Conservation (phyloP, 2,113 vertebrate species). For the Zingel zingel region DNA sequence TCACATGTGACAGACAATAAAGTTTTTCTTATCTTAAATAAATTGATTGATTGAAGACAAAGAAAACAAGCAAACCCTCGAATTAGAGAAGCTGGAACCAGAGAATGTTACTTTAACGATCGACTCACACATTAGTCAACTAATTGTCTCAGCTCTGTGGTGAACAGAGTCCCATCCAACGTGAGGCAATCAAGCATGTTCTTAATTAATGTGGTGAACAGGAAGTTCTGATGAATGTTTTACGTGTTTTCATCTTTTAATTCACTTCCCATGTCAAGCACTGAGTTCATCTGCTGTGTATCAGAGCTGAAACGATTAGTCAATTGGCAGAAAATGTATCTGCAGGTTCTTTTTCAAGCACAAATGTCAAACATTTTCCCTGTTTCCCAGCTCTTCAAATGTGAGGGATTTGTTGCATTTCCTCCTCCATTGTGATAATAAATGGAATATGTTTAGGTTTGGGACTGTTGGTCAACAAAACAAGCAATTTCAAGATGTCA, state of each 20-base stretch:
- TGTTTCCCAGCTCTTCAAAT: too few species aligned
- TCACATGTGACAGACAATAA: too few species aligned
- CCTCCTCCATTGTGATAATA: too few species aligned
- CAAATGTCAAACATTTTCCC: neutral
- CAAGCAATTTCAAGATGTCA: too few species aligned
- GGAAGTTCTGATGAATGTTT: conserved; percentile 10
- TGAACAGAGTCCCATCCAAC: neutral
- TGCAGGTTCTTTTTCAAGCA: neutral
- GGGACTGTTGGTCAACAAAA: neutral
- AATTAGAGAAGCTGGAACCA: neutral
- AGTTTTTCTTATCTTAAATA: too few species aligned
- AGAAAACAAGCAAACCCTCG: neutral
- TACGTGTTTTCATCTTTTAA: neutral
- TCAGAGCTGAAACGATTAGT: too few species aligned
- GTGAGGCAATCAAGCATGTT: conserved; percentile 5
- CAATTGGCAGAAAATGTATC: neutral
- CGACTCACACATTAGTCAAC: conserved; percentile 9
- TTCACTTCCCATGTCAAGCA: neutral
- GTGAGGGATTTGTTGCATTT: too few species aligned
- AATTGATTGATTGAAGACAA: neutral
- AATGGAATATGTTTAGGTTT: neutral
- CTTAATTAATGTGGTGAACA: neutral
- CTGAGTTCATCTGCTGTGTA: neutral
- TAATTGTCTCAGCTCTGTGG: neutral
- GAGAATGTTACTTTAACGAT: too few species aligned